A percentile compares a stretch with the other conserved stretches of the same genome.
These are phyloP conservation scores for Lobophora halterata DNA, from an alignment of 2,888 invertebrate genomes.

Conservation along the genomic window DNA sequence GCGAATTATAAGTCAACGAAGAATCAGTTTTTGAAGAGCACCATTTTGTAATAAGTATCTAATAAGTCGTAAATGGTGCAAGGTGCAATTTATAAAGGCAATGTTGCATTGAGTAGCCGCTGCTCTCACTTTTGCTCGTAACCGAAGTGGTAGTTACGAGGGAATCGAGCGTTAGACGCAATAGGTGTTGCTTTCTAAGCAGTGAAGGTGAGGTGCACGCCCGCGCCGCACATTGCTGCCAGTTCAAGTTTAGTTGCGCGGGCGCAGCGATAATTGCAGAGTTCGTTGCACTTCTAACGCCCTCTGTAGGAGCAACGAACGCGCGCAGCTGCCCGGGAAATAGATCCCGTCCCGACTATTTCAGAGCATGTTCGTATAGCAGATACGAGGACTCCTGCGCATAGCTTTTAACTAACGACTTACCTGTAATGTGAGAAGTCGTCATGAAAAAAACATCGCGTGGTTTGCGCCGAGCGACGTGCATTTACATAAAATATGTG, in stretches of 20 bases:
- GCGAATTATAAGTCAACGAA: constrained; percentile 36
- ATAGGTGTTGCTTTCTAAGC: constrained; percentile 76
- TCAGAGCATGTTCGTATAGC: constrained; percentile 65
- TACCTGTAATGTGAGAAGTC: constrained; percentile 64
- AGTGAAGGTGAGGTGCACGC: constrained; percentile 75
- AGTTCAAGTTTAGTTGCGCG: constrained; percentile 75
- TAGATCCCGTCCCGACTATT: constrained; percentile 78
- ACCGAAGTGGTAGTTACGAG: constrained; percentile 45
- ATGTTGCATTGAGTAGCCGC: constrained; percentile 36
- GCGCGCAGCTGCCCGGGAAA: constrained; percentile 78
- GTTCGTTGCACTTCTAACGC: constrained; percentile 79
- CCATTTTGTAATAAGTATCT: constrained; percentile 15
- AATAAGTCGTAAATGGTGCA: too few relatives aligned
- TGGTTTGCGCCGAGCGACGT: constrained; percentile 24
- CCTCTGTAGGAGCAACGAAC: constrained; percentile 74
- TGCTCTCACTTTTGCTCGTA: constrained; percentile 71
- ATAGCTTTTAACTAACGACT: constrained; percentile 51
- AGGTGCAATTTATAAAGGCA: constrained; percentile 20
- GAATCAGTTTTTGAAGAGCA: constrained; percentile 16
- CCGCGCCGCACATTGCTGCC: constrained; percentile 53
- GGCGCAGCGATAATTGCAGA: constrained; percentile 65
- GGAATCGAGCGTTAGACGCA: constrained; percentile 58
- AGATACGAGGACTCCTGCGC: constrained; percentile 53
- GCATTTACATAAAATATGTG: constrained; percentile 32
- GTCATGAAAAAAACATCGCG: constrained; percentile 36